Evolutionary conservation across 2,797 vertebrate species (phyloP).

Genomic region (Bovichtus diacanthus): DNA sequence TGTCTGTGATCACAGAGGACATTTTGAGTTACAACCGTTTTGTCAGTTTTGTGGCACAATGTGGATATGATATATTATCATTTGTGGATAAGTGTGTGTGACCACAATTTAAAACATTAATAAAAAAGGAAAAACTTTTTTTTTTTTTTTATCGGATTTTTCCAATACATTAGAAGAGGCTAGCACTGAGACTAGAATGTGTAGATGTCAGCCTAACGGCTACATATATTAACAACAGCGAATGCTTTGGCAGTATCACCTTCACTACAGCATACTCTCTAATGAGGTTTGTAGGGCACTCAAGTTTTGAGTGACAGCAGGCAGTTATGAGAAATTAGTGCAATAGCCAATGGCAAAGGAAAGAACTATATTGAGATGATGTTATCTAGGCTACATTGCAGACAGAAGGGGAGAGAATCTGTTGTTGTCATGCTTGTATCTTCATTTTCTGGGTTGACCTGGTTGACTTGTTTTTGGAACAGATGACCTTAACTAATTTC

Average conservation of each 20-base stretch:
- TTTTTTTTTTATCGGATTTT: not conserved
- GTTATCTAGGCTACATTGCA: constrained; percentile 64
- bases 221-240: not conserved
- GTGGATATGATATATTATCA: not conserved
- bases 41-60: constrained; percentile 30
- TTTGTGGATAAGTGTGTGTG: not conserved
- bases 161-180: not conserved
- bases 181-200: not conserved
- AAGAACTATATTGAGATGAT: constrained; percentile 54
- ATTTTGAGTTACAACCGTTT: constrained; percentile 44
- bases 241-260: not conserved
- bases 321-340: constrained; percentile 67
- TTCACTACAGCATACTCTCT: constrained; percentile 27
- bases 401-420: constrained; percentile 31
- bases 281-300: constrained; percentile 72
- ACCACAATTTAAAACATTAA: not conserved
- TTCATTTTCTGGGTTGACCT: constrained; percentile 50
- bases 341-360: constrained; percentile 69
- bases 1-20: constrained; percentile 52
- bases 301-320: constrained; percentile 69
- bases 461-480: constrained; percentile 44
- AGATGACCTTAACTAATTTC: constrained; percentile 24
- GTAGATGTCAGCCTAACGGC: not conserved
- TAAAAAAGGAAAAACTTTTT: not conserved
- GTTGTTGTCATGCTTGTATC: constrained; percentile 38